Evolutionary conservation across 2,797 vertebrate species (phyloP), one percentile per base, ranked within the genome.

Genomic region (Fringilla coelebs): DNA sequence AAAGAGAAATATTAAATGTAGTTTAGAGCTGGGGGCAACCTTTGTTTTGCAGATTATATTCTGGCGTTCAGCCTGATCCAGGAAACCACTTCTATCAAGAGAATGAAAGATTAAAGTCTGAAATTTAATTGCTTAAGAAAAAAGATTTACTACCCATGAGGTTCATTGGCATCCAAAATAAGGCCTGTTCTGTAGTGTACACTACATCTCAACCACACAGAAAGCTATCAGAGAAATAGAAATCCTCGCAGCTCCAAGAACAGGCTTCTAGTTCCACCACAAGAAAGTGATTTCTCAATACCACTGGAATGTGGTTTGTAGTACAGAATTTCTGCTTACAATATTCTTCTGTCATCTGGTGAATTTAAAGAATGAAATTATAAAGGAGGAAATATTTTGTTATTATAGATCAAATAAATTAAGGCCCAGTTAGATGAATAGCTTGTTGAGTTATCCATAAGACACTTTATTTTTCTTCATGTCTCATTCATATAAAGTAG

Each of bases 201-300:
- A 7, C 70, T 95, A 32, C 66, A 62, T 71, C 41, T 90, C 45
- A 72, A 43, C 93, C 85, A 71, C 24, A 38, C 68, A 31, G 67
- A 90, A 88, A 94, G 49, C 58, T 68, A 19, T 66, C 68, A 83
- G 78, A 80, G 78, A 67, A 85, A 85, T 18, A 94, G 51, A 90
- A 89, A 85, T 80, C 76, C 34, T 96, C 85, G 58, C 77, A 81
- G 94, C 85, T 96, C 93, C 61, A 46, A 86, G 70, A 72, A 61
- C 88, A 90, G 78, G 65, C 76, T 92, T 89, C 86, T 85, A 55
- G 67, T 96, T 90, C 73, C 77, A 93, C 92, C 90, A 93, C 65
- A 96, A 96, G 82, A 95, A 96, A 97, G 96, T 84, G 83, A 79
- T 85, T 96, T 95, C 93, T 79, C 80, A 95, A 88, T 90, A 90